Conservation (phyloP, 2,797 vertebrate species). For the Intellagama lesueurii region DNA sequence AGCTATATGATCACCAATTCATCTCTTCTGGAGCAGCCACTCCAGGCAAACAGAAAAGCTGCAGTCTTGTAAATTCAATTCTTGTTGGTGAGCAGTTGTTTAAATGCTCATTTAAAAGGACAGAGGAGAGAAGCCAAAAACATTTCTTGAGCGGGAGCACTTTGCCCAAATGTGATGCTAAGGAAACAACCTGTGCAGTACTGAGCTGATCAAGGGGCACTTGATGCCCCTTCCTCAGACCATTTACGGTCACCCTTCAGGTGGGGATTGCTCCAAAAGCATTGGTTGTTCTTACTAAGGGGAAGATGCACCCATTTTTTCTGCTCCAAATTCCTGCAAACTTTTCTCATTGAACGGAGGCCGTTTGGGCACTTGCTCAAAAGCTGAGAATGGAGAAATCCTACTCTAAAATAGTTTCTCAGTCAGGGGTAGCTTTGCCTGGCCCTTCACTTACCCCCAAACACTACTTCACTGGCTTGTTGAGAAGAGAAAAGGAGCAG, state of each 20-base stretch:
- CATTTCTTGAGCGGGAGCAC: background rate
- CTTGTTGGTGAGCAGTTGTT: background rate
- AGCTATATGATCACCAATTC: background rate
- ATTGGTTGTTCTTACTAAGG: background rate
- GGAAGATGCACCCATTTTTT: background rate
- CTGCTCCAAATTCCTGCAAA: background rate
- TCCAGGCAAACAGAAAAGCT: background rate
- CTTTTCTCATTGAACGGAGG: background rate
- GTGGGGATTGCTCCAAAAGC: background rate
- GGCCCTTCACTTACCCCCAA: background rate
- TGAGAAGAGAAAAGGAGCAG: background rate
- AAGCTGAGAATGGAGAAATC: background rate
- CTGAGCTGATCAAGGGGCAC: background rate
- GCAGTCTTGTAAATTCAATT: background rate
- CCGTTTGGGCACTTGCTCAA: background rate
- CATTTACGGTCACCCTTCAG: background rate
- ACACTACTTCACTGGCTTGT: no score
- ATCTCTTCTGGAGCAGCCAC: background rate
- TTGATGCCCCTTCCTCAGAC: background rate
- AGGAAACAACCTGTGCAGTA: background rate
- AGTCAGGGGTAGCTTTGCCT: background rate
- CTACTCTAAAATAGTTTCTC: background rate
- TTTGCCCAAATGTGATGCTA: background rate
- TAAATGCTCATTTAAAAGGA: background rate
- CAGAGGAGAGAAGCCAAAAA: background rate